phyloP scores from a whole-genome alignment of 37 sponge, comb jelly and placozoan species.

The Aplysina aerophoba region DNA sequence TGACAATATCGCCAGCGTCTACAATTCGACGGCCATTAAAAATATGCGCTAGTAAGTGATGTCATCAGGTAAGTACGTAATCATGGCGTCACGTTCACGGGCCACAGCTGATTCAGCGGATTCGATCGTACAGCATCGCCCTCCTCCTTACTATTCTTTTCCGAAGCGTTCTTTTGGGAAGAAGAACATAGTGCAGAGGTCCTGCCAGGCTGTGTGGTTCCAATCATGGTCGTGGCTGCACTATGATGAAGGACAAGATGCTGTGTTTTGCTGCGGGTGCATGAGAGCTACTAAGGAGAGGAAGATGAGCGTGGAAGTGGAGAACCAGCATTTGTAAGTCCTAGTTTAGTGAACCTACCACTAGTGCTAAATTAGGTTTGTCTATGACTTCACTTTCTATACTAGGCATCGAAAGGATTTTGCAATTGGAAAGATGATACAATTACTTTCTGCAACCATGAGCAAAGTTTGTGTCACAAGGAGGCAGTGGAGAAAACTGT shows the following conservation, averaged over 20 bases:
- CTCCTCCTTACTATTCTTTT: background rate
- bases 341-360: background rate
- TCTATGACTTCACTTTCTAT: background rate
- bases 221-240: too few relatives aligned
- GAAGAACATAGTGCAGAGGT: background rate
- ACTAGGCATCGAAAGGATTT: background rate
- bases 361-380: too few relatives aligned
- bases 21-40: too few relatives aligned
- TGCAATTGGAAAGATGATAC: background rate
- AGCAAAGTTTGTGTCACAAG: background rate
- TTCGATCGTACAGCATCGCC: background rate
- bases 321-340: background rate
- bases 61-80: too few relatives aligned
- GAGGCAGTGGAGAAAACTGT: background rate
- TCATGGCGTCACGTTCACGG: too few relatives aligned
- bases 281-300: background rate
- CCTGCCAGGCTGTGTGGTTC: too few relatives aligned
- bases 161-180: background rate
- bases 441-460: background rate
- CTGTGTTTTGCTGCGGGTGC: too few relatives aligned
- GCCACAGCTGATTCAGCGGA: too few relatives aligned
- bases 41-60: too few relatives aligned
- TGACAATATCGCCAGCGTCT: too few relatives aligned
- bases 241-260: too few relatives aligned
- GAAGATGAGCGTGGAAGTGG: background rate